Evolutionary conservation across 1,140 invertebrate genomes (phyloP).

Genomic region (Aphidius ervi): DNA sequence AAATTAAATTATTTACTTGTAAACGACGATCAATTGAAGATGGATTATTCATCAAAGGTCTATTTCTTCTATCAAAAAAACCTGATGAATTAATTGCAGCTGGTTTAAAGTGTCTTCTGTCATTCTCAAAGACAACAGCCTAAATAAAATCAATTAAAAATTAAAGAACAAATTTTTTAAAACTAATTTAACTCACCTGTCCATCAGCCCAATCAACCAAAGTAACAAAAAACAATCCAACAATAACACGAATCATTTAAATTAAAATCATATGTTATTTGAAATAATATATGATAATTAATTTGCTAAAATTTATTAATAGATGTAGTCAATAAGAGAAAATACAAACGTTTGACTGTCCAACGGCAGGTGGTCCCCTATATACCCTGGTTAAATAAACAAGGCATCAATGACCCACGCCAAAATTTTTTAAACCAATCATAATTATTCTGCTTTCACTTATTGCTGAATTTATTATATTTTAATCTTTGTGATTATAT

Average conservation of each 20-base stretch:
- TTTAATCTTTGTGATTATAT: background rate
- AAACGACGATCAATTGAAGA: slow-evolving; percentile 13
- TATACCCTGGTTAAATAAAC: background rate
- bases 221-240: slow-evolving; percentile 2
- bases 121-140: slow-evolving; percentile 8
- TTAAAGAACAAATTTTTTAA: background rate
- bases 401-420: slow-evolving; percentile 8
- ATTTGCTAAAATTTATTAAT: too few species aligned
- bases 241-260: background rate
- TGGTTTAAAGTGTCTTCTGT: background rate
- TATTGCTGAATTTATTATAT: slow-evolving; percentile 2
- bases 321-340: too few species aligned
- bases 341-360: background rate
- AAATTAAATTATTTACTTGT: slow-evolving; percentile 8
- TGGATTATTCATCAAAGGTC: background rate
- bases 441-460: slow-evolving; percentile 11
- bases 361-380: background rate
- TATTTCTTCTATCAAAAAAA: background rate
- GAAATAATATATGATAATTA: too few species aligned
- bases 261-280: too few species aligned
- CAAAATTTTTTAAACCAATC: slow-evolving; percentile 14
- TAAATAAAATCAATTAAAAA: slow-evolving; percentile 1
- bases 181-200: background rate
- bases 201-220: background rate
- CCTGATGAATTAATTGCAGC: background rate